Percentiles rank a stretch among this genome's conserved stretches.
Evolutionary conservation across 2,888 invertebrate genomes (phyloP).

Genomic region (Scaptomyza caliginosa): DNA sequence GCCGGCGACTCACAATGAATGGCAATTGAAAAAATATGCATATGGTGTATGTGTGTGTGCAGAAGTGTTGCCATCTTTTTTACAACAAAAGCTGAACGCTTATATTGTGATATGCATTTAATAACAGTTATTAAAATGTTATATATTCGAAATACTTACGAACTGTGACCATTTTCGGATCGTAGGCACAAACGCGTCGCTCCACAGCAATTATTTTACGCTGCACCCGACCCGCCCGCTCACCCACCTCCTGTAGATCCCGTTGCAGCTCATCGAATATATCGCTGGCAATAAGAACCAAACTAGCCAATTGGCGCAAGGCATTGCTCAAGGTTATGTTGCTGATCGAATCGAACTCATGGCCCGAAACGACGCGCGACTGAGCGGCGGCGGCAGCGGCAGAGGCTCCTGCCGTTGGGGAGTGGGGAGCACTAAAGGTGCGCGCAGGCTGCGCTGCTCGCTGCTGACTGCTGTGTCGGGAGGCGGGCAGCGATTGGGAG

Average conservation of each 20-base stretch:
- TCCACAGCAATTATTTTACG: constrained; percentile 89
- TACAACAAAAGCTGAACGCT: neutral
- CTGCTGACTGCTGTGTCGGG: constrained; percentile 66
- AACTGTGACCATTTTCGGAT: constrained; percentile 96
- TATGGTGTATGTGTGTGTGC: neutral
- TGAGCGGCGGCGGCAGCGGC: neutral
- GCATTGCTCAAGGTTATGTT: constrained; percentile 94
- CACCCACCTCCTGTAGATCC: constrained; percentile 90
- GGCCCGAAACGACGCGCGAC: constrained; percentile 85
- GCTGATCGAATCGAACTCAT: constrained; percentile 93
- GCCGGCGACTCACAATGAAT: constrained; percentile 49
- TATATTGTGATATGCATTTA: neutral
- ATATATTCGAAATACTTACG: constrained; percentile 88
- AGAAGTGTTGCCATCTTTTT: neutral
- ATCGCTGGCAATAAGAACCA: constrained; percentile 92
- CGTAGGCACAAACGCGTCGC: constrained; percentile 89
- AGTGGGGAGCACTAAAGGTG: constrained; percentile 67
- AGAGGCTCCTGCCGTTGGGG: constrained; percentile 59
- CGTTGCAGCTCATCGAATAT: constrained; percentile 92
- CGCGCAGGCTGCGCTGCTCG: constrained; percentile 41
- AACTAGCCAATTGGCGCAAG: constrained; percentile 92
- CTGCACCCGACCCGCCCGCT: constrained; percentile 89
- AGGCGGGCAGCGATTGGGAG: constrained; percentile 68
- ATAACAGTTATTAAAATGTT: neutral
- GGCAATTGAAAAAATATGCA: constrained; percentile 47